A percentile compares a stretch with the other conserved stretches of the same genome.
Evolutionary conservation across 2,888 invertebrate species (phyloP).

Genomic region (Drosophila stalkeri): DNA sequence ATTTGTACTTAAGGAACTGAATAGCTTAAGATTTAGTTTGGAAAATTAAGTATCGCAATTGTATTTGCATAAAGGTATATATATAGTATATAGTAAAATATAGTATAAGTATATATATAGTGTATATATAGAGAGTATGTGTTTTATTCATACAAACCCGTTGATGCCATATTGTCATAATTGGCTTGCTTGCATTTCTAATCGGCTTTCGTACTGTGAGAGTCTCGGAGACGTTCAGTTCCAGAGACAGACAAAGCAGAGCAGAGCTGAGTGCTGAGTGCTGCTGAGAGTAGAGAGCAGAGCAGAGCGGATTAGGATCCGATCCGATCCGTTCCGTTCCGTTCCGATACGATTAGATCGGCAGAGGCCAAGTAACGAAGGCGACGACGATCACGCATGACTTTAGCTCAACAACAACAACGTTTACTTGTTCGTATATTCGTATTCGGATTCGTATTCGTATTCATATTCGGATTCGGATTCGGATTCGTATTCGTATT

Average conservation of each 20-base stretch:
- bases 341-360: conserved; percentile 52
- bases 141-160: conserved; percentile 79
- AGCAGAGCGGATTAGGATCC: conserved; percentile 42
- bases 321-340: conserved; percentile 9
- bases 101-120: conserved; percentile 28
- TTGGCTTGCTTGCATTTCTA: conserved; percentile 76
- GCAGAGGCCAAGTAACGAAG: conserved; percentile 56
- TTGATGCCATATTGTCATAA: conserved; percentile 60
- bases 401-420: conserved; percentile 57
- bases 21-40: conserved; percentile 44
- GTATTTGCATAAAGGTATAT: conserved; percentile 23
- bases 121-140: conserved; percentile 55
- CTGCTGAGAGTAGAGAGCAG: conserved; percentile 37
- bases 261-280: conserved; percentile 44
- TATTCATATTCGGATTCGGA: conserved; percentile 16
- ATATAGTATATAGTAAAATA: conserved; percentile 35
- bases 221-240: conserved; percentile 68
- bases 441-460: conserved; percentile 27
- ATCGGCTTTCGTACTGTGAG: conserved; percentile 75
- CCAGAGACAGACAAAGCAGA: conserved; percentile 71
- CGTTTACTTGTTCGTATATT: conserved; percentile 27
- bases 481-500: conserved; percentile 16
- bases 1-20: conserved; percentile 36
- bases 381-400: conserved; percentile 60
- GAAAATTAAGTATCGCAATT: conserved; percentile 30